Conservation (phyloP, 2,113 vertebrate genomes). For the Oophaga pumilio region DNA sequence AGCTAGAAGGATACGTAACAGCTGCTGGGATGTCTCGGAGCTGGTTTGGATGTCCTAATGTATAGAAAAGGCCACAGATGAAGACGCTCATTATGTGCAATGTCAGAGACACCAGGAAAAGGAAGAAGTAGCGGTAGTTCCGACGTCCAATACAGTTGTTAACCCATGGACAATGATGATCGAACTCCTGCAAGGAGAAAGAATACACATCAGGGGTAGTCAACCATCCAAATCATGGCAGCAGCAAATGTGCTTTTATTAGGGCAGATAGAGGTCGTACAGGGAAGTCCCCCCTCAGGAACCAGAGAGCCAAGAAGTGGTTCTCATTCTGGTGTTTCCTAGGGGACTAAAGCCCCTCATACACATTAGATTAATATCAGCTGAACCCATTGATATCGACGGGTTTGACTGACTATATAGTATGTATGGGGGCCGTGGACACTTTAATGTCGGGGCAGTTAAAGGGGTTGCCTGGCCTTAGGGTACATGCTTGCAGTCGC, state of each 20-base stretch:
- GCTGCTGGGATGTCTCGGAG: constrained; percentile 84
- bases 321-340: too few relatives aligned
- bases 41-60: constrained; percentile 86
- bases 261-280: too few relatives aligned
- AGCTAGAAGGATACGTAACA: constrained; percentile 90
- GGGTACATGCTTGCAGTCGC: too few relatives aligned
- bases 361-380: too few relatives aligned
- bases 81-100: constrained; percentile 92
- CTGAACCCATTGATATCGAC: too few relatives aligned
- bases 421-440: too few relatives aligned
- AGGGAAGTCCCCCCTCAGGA: too few relatives aligned
- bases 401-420: too few relatives aligned
- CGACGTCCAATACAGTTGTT: constrained; percentile 97
- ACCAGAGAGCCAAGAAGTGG: too few relatives aligned
- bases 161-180: constrained; percentile 97
- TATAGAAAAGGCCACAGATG: constrained; percentile 89
- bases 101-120: constrained; percentile 92
- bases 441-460: too few relatives aligned
- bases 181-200: constrained; percentile 82
- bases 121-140: constrained; percentile 98
- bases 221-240: neutral
- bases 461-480: too few relatives aligned
- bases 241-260: neutral
- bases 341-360: too few relatives aligned
- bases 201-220: neutral